phyloP scores from a whole-genome alignment of 2,797 vertebrate species.

The Staurois parvus region DNA sequence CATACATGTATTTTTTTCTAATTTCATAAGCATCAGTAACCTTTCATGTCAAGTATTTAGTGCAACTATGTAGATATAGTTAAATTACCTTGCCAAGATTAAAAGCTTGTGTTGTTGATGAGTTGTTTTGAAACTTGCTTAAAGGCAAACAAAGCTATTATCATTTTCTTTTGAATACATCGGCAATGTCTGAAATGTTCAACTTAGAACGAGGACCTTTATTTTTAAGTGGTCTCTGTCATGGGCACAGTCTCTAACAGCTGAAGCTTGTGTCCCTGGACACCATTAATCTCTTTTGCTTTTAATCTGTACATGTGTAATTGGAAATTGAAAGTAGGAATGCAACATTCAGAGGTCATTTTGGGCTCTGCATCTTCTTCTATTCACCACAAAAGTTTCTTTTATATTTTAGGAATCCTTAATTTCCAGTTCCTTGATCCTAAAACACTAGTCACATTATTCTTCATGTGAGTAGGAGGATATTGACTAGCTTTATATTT shows the following conservation, averaged over 20 bases:
- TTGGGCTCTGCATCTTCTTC: constrained; percentile 42
- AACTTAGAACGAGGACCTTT: constrained; percentile 42
- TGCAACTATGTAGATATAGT: too few relatives aligned
- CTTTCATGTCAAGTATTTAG: too few relatives aligned
- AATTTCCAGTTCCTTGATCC: constrained; percentile 32
- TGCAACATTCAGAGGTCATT: constrained; percentile 38
- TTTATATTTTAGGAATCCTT: constrained; percentile 34
- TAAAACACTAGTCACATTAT: constrained; percentile 58
- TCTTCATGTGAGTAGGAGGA: constrained; percentile 25
- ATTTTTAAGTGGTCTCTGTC: constrained; percentile 46
- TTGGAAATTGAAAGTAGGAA: constrained; percentile 32
- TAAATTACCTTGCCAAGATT: too few relatives aligned
- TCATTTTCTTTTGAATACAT: constrained; percentile 12
- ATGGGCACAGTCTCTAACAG: constrained; percentile 43
- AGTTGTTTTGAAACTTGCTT: too few relatives aligned
- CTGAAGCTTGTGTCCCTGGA: constrained; percentile 33
- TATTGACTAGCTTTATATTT: constrained; percentile 8
- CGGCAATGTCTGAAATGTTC: constrained; percentile 33
- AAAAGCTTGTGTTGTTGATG: too few relatives aligned
- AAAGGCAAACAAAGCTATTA: neutral
- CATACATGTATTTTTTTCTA: too few relatives aligned
- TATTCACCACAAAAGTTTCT: constrained; percentile 51
- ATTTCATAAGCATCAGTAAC: too few relatives aligned
- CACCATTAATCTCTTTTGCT: constrained; percentile 48
- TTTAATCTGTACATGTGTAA: constrained; percentile 48